A percentile compares a stretch with the other conserved stretches of the same genome.
Evolutionary conservation across 2,888 invertebrate genomes (phyloP).

Genomic region (Cephus rjabovi): DNA sequence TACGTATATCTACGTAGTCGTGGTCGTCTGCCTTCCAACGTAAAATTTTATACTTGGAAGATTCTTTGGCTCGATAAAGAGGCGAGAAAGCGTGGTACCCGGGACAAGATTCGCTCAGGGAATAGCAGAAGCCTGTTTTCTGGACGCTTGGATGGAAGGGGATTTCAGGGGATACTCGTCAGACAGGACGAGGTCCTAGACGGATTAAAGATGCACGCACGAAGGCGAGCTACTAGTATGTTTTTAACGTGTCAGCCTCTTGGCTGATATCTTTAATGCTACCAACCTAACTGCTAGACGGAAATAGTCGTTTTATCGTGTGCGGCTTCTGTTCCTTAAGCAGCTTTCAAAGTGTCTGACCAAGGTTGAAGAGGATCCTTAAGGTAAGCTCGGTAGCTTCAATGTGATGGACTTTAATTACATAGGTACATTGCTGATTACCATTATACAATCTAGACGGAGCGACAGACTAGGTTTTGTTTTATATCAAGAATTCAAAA

Average conservation of each 20-base stretch:
- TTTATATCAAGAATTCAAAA: neutral
- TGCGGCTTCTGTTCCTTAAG: neutral
- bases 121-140: neutral
- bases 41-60: neutral
- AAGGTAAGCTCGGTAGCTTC: neutral
- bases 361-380: neutral
- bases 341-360: neutral
- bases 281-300: neutral
- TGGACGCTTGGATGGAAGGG: neutral
- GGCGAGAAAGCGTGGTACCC: neutral
- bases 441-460: neutral
- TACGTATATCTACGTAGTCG: neutral
- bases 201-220: neutral
- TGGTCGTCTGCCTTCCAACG: neutral
- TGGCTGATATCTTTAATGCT: neutral
- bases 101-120: neutral
- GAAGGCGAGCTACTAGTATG: neutral
- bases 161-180: neutral
- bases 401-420: neutral
- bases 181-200: constrained; percentile 3
- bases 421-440: neutral
- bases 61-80: neutral
- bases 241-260: neutral
- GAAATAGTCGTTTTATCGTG: neutral
- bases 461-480: neutral